Conservation (phyloP, 2,888 invertebrate genomes). For the Panorpa germanica region DNA sequence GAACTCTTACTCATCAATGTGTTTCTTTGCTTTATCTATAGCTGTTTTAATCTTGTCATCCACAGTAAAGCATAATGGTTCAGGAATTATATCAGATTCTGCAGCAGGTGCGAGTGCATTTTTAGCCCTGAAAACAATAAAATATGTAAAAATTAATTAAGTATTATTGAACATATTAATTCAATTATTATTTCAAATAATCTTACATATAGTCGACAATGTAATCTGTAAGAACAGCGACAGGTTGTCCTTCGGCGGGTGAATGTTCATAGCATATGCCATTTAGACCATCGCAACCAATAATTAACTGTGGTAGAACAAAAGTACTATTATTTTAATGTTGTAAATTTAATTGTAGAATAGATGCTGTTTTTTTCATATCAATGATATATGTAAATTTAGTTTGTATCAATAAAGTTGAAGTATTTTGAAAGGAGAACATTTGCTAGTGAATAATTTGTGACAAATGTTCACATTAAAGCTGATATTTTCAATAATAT, state of each 20-base stretch:
- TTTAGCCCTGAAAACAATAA: conserved; percentile 17
- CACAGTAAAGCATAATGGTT: conserved; percentile 31
- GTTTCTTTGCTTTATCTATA: conserved; percentile 38
- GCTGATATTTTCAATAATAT: too few species aligned
- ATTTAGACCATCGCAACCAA: conserved; percentile 60
- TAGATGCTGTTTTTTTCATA: too few species aligned
- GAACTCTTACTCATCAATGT: conserved; percentile 39
- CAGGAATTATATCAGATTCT: conserved; percentile 18
- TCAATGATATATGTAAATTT: too few species aligned
- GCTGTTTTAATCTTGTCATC: conserved; percentile 29
- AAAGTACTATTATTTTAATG: too few species aligned
- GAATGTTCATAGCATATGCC: conserved; percentile 89
- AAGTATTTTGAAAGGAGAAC: too few species aligned
- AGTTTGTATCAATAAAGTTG: too few species aligned
- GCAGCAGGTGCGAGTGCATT: conserved; percentile 19
- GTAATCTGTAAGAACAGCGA: conserved; percentile 71
- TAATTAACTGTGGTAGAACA: too few species aligned
- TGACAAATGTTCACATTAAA: too few species aligned
- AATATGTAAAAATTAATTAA: too few species aligned
- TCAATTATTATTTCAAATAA: conserved; percentile 7
- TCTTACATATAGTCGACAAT: conserved; percentile 55
- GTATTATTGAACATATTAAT: conserved; percentile 27
- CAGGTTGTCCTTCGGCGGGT: conserved; percentile 84
- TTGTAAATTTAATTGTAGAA: too few species aligned
- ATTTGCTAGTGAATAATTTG: too few species aligned